Percentiles rank a stretch among this genome's conserved stretches.
phyloP scores from a whole-genome alignment of 2,888 invertebrate genomes.

The Synergus umbraculus region DNA sequence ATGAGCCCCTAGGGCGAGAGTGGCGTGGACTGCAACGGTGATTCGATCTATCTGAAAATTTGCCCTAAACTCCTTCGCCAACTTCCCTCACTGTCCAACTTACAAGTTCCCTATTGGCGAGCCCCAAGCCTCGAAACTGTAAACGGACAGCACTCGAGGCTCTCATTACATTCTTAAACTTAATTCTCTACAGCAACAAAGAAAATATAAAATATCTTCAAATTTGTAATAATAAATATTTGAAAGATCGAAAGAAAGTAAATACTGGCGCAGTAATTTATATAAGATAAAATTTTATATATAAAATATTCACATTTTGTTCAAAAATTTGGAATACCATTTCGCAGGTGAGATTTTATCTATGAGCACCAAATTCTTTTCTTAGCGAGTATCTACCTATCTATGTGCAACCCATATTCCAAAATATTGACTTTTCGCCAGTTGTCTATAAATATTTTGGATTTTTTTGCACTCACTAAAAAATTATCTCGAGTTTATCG shows the following conservation, averaged over 20 bases:
- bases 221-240: neutral
- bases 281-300: neutral
- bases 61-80: slow-evolving; percentile 53
- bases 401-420: slow-evolving; percentile 1
- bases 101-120: slow-evolving; percentile 42
- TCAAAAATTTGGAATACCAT: no score
- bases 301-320: no score
- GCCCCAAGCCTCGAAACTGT: neutral
- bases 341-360: no score
- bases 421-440: neutral
- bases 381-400: slow-evolving; percentile 20
- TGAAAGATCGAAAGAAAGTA: slow-evolving; percentile 28
- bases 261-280: no score
- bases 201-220: neutral
- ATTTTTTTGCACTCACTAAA: neutral
- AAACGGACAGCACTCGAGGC: slow-evolving; percentile 25
- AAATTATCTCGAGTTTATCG: neutral
- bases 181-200: neutral
- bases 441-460: neutral
- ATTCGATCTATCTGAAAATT: slow-evolving; percentile 68
- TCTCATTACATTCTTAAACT: neutral
- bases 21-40: slow-evolving; percentile 60
- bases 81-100: slow-evolving; percentile 45
- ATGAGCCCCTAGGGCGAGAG: slow-evolving; percentile 73
- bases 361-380: slow-evolving; percentile 38